phyloP scores from a whole-genome alignment of 2,888 invertebrate species.

The Temnothorax unifasciatus region DNA sequence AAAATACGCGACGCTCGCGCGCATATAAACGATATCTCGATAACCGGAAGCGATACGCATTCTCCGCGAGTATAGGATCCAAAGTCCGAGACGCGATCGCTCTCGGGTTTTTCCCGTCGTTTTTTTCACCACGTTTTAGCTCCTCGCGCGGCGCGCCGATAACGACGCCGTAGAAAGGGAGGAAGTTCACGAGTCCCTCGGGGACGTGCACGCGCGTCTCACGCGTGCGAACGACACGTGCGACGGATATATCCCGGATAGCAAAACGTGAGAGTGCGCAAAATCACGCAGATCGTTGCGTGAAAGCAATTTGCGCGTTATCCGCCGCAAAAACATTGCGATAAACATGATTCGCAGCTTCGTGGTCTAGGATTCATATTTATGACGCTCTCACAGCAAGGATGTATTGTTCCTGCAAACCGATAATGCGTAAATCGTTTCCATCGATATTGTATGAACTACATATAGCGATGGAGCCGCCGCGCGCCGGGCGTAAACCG shows the following conservation, averaged over 20 bases:
- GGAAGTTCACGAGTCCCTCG: constrained; percentile 75
- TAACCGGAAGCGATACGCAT: constrained; percentile 10
- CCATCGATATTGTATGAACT: too few species aligned
- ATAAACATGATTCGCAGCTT: too few species aligned
- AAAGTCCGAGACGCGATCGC: constrained; percentile 51
- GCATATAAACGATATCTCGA: not conserved
- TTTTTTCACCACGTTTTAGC: constrained; percentile 48
- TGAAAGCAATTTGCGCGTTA: too few species aligned
- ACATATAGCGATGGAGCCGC: too few species aligned
- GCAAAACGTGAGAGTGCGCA: too few species aligned
- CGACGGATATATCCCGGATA: not conserved
- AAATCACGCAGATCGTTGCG: too few species aligned
- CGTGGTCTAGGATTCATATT: too few species aligned
- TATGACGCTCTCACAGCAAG: too few species aligned
- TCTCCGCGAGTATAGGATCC: constrained; percentile 20
- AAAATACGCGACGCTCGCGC: not conserved
- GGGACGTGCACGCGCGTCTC: constrained; percentile 8
- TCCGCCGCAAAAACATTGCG: too few species aligned
- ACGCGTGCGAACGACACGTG: constrained; percentile 17
- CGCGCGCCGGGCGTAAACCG: too few species aligned
- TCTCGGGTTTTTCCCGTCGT: constrained; percentile 40
- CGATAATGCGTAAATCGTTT: too few species aligned
- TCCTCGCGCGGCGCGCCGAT: constrained; percentile 47
- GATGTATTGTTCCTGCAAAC: too few species aligned
- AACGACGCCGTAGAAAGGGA: constrained; percentile 66